Evolutionary conservation across 2,797 vertebrate genomes (phyloP).

Genomic region (Spheniscus humboldti): DNA sequence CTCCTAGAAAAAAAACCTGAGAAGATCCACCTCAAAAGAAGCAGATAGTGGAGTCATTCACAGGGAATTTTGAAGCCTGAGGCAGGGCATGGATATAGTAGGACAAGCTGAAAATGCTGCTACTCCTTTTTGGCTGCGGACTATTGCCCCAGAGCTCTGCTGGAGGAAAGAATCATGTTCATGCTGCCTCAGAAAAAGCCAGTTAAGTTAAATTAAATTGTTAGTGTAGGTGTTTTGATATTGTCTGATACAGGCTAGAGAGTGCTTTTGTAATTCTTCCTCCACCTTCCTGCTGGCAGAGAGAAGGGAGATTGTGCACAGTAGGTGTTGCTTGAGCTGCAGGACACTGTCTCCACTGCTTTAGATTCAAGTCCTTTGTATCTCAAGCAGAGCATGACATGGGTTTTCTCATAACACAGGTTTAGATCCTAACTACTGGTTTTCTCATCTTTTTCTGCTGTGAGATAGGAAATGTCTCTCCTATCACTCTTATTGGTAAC

Average conservation of each 20-base stretch:
- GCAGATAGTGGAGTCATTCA: not conserved
- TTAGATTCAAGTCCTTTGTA: not conserved
- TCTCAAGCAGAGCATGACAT: not conserved
- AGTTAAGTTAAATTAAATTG: not conserved
- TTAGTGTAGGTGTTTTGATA: not conserved
- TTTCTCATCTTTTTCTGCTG: not conserved
- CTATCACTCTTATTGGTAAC: not conserved
- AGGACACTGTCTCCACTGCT: not conserved
- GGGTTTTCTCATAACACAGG: not conserved
- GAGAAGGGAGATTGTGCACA: not conserved
- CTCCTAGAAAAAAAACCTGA: not conserved
- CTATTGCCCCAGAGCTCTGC: not conserved
- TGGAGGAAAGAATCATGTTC: not conserved
- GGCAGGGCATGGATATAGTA: not conserved
- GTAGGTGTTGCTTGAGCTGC: not conserved
- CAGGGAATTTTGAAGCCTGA: not conserved
- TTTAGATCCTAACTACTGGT: not conserved
- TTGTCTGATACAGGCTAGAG: not conserved
- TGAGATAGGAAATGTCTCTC: not conserved
- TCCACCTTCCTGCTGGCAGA: not conserved
- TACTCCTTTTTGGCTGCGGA: not conserved
- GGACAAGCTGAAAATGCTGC: not conserved
- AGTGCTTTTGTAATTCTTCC: not conserved
- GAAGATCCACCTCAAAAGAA: not conserved
- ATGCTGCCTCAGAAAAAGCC: not conserved